Conservation (phyloP, 2,113 vertebrate species). For the Trematomus loennbergii region DNA sequence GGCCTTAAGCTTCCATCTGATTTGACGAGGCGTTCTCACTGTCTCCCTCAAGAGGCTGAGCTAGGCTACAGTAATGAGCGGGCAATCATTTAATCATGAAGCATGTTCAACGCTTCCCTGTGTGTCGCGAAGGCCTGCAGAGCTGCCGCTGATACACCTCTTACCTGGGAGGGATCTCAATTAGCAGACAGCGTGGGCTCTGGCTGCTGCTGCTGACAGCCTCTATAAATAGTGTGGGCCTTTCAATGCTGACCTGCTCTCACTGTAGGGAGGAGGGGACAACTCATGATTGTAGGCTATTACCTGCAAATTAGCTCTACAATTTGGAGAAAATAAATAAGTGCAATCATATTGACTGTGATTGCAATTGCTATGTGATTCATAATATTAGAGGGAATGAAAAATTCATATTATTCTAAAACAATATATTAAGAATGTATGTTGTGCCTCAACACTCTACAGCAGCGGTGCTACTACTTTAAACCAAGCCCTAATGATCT, state of each 20-base stretch:
- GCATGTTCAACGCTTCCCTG: constrained; percentile 32
- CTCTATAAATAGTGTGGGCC: constrained; percentile 76
- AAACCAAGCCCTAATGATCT: too few relatives aligned
- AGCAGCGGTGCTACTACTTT: too few relatives aligned
- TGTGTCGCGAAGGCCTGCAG: constrained; percentile 33
- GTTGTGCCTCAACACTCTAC: too few relatives aligned
- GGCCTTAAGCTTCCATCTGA: constrained; percentile 68
- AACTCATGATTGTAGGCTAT: constrained; percentile 24
- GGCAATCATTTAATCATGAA: constrained; percentile 66
- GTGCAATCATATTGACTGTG: too few relatives aligned
- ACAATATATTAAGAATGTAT: too few relatives aligned
- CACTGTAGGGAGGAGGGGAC: constrained; percentile 36
- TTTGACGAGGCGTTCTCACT: constrained; percentile 66
- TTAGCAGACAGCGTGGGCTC: constrained; percentile 62
- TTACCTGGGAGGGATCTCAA: constrained; percentile 76
- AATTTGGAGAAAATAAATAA: too few relatives aligned
- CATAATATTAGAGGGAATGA: too few relatives aligned
- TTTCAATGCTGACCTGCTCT: constrained; percentile 70
- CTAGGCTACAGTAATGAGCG: constrained; percentile 55
- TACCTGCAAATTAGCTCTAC: background rate
- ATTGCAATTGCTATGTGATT: too few relatives aligned
- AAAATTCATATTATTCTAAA: too few relatives aligned
- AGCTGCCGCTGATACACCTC: constrained; percentile 38
- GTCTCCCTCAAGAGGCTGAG: constrained; percentile 64
- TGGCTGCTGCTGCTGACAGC: constrained; percentile 69